Evolutionary conservation across 2,888 invertebrate genomes (phyloP), one percentile per base, ranked within the genome.

Genomic region (Cerceris rybyensis): DNA sequence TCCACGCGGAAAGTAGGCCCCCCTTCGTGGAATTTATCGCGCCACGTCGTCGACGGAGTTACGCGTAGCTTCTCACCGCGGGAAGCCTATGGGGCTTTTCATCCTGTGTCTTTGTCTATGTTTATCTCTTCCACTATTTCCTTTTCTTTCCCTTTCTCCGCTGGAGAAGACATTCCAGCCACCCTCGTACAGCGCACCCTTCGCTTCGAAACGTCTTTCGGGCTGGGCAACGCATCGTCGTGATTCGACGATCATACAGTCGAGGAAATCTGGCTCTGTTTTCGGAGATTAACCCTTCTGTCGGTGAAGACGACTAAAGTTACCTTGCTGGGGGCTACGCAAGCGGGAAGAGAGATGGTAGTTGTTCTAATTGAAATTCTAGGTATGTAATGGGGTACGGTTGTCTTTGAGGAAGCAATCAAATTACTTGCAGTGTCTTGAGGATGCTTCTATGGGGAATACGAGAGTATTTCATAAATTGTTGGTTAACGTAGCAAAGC

Each of bases 1-100:
- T 17, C n/a, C 65, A 57, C 73, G 70, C 54, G 60, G 70, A 61
- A 70, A 74, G 72, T 67, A 67, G 76, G 52, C 61, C 83, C 63
- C 55, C 78, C 74, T 60, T 74, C 70, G 57, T 72, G 75, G 80
- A 84, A 86, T 86, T 86, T 86, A 86, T 86, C 80, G 86, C 73
- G 58, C 63, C 59, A 68, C 76, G 75, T 77, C 75, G 83, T 71
- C 78, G 68, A 73, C 73, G 82, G 66, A 83, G 79, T 81, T 80
- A 75, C 66, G 73, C 64, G 75, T 43, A 57, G 43, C 57, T 74
- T 70, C 72, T 78, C 77, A 66, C 76, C 52, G 46, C 70, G 57
- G 80, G 73, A 80, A 64, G 70, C 66, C 60, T 57, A 7, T 54
- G 41, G 43, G 61, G 54, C 65, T 70, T 64, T 68, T 72, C 81